phyloP scores from a whole-genome alignment of 2,113 vertebrate genomes.

The Xenopus borealis region DNA sequence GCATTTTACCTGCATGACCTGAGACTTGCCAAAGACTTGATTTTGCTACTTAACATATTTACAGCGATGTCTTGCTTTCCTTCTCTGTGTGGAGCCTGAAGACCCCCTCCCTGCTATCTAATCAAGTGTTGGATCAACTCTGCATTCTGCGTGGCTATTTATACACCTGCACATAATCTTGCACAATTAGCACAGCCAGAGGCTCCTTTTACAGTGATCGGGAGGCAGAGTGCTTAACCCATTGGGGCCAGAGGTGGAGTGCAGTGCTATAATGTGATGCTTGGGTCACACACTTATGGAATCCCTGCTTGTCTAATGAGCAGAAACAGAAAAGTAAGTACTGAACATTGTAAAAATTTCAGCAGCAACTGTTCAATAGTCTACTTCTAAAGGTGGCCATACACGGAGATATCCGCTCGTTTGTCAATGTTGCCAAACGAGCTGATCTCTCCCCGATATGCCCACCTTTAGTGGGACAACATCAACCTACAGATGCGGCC shows the following conservation, averaged over 20 bases:
- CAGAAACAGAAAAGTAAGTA: background rate
- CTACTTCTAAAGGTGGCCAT: too few relatives aligned
- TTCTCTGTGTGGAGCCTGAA: slow-evolving; percentile 18
- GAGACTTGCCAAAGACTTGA: background rate
- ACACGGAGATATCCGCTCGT: too few relatives aligned
- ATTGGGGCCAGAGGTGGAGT: background rate
- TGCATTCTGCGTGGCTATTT: slow-evolving; percentile 33
- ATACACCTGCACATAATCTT: slow-evolving; percentile 36
- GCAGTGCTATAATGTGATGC: background rate
- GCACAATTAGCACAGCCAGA: slow-evolving; percentile 20
- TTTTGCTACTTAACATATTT: background rate
- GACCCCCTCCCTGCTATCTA: slow-evolving; percentile 15
- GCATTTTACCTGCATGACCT: too few relatives aligned
- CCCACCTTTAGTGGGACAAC: too few relatives aligned
- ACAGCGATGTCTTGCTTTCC: slow-evolving; percentile 19
- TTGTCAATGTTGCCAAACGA: too few relatives aligned
- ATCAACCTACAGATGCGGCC: too few relatives aligned
- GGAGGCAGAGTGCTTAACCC: slow-evolving; percentile 1
- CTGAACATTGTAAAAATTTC: background rate
- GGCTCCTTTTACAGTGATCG: background rate
- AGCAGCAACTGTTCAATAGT: too few relatives aligned
- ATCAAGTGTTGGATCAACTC: slow-evolving; percentile 19
- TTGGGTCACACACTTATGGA: too few relatives aligned
- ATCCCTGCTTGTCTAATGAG: too few relatives aligned
- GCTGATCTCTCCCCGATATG: too few relatives aligned